Conservation (phyloP, 2,888 invertebrate species). For the Drosophila antonietae region DNA sequence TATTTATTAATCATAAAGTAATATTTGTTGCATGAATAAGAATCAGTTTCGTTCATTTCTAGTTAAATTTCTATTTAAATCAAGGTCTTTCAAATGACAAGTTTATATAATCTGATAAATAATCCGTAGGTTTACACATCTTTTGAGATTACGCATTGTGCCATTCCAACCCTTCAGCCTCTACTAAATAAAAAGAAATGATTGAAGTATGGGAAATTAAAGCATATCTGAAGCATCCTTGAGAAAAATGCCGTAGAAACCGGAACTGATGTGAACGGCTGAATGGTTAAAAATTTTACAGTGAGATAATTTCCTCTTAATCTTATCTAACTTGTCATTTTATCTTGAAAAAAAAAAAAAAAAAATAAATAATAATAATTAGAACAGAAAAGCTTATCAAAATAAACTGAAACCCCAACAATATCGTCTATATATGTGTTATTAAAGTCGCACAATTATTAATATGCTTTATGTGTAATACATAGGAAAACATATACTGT, state of each 20-base stretch:
- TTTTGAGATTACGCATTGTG: neutral
- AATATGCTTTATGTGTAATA: neutral
- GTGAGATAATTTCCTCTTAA: constrained; percentile 19
- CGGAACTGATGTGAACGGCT: neutral
- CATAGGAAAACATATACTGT: neutral
- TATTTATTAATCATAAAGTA: neutral
- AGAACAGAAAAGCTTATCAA: constrained; percentile 16
- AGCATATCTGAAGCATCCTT: neutral
- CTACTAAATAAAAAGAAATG: neutral
- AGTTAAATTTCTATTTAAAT: neutral
- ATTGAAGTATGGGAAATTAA: constrained; percentile 3
- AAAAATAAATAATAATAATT: no score
- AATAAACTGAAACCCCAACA: constrained; percentile 4
- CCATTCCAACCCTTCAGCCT: neutral
- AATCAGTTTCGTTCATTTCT: neutral
- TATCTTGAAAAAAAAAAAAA: constrained; percentile 25
- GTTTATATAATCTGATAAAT: neutral
- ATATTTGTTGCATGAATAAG: no score
- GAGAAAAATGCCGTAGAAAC: neutral
- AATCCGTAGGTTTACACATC: neutral
- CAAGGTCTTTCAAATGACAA: no score
- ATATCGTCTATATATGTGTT: neutral
- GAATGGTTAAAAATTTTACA: neutral
- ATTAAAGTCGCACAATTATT: neutral
- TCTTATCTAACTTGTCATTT: constrained; percentile 44